Base-by-base conservation (phyloP, 2,113 vertebrate genomes). In the Hippocampus abdominalis region DNA sequence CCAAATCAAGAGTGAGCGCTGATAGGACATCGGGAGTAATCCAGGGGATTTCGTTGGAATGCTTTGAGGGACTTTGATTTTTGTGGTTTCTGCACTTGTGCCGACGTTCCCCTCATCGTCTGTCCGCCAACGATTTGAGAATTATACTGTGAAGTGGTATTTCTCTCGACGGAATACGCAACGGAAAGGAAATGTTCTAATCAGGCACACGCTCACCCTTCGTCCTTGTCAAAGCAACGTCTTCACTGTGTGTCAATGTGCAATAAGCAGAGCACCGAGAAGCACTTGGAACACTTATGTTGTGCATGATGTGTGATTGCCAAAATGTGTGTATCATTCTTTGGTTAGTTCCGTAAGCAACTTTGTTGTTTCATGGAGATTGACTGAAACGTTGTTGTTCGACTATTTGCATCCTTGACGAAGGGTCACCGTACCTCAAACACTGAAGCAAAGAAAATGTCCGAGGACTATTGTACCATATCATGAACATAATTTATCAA, bases 1-100 rank as follows among this genome's bases (percentile, higher is more conserved):
- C 42, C 13, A 73, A 76, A 87, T 86, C 80, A 82, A 75, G 44
- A 20, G 36, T 1, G n/a, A 62, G 57, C n/a, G 71, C 40, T 69
- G 69, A 81, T 42, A 46, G 69, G 67, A 65, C 70, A 60, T 73
- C 71, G 32, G 72, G 70, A 77, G 82, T 76, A 78, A 77, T 76
- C 72, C 61, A 13, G 46, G 68, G 69, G 70, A 80, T 81, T 81
- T 72, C 61, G 63, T 72, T 76, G 84, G 73, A 86, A 78, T 42
- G 48, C 63, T 73, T 71, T 79, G 68, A 71, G 27, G 36, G 67
- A 64, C 71, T 65, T 23, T 79, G 74, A 74, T 60, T 62, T 62
- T 71, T 29, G 80, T 65, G 73, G 32, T 68, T 79, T 72, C 59
- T 60, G 46, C 74, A 65, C 48, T 9, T 74, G 66, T 64, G 4